Conservation (phyloP, 2,888 invertebrate genomes). For the Elysia crispata region DNA sequence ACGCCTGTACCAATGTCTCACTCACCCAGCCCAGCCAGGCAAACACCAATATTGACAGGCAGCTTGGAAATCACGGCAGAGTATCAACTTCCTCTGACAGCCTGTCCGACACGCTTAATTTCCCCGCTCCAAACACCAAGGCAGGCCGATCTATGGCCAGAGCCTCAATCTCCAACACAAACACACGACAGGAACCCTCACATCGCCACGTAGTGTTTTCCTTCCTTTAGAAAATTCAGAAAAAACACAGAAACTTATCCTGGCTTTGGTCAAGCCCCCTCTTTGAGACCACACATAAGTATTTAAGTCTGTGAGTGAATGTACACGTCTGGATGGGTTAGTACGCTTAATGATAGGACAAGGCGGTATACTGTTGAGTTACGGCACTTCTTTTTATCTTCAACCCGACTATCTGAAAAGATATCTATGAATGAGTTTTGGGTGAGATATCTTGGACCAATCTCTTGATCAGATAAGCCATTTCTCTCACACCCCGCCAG, state of each 20-base stretch:
- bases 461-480: too few relatives aligned
- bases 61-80: not conserved
- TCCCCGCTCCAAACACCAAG: constrained; percentile 13
- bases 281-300: too few relatives aligned
- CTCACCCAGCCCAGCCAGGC: not conserved
- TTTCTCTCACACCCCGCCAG: too few relatives aligned
- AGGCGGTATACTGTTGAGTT: too few relatives aligned
- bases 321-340: not conserved
- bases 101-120: constrained; percentile 17
- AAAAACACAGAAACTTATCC: not conserved
- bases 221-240: too few relatives aligned
- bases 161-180: constrained; percentile 15
- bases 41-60: constrained; percentile 15
- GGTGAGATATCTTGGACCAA: too few relatives aligned
- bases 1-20: not conserved
- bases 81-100: constrained; percentile 25
- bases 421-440: too few relatives aligned
- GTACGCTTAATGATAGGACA: too few relatives aligned
- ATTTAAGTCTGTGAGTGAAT: not conserved
- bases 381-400: too few relatives aligned
- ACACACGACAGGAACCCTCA: not conserved
- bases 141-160: not conserved
- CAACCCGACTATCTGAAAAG: too few relatives aligned
- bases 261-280: not conserved
- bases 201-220: not conserved